Evolutionary conservation across 2,888 invertebrate species (phyloP).

Genomic region (Cotesia congregata): DNA sequence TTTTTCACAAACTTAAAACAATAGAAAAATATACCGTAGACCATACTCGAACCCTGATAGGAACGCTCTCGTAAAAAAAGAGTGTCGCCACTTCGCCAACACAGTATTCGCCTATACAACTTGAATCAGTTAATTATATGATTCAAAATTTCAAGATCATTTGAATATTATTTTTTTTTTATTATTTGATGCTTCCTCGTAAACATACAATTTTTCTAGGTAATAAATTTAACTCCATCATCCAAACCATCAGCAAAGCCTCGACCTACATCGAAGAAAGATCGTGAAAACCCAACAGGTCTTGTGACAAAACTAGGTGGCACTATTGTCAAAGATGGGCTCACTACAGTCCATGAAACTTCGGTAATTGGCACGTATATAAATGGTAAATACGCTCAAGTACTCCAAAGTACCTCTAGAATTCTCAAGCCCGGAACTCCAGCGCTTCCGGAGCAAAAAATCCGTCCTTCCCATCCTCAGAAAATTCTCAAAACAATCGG

Average conservation of each 20-base stretch:
- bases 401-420: constrained; percentile 84
- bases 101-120: no score
- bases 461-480: constrained; percentile 77
- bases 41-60: no score
- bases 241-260: constrained; percentile 73
- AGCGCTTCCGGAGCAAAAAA: constrained; percentile 73
- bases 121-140: no score
- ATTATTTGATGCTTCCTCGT: constrained; percentile 12
- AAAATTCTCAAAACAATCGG: constrained; percentile 85
- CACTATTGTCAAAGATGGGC: constrained; percentile 85
- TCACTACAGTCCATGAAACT: constrained; percentile 88
- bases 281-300: constrained; percentile 82
- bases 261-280: constrained; percentile 71
- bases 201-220: constrained; percentile 52
- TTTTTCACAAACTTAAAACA: no score
- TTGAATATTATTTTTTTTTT: not conserved
- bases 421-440: constrained; percentile 68
- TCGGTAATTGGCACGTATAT: constrained; percentile 92
- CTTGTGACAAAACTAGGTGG: constrained; percentile 88
- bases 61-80: no score
- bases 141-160: not conserved
- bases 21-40: no score
- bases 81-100: no score
- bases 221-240: constrained; percentile 82
- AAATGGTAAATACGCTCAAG: constrained; percentile 90